Base-by-base conservation (phyloP, 2,113 vertebrate species). In the Ptyas mucosa region DNA sequence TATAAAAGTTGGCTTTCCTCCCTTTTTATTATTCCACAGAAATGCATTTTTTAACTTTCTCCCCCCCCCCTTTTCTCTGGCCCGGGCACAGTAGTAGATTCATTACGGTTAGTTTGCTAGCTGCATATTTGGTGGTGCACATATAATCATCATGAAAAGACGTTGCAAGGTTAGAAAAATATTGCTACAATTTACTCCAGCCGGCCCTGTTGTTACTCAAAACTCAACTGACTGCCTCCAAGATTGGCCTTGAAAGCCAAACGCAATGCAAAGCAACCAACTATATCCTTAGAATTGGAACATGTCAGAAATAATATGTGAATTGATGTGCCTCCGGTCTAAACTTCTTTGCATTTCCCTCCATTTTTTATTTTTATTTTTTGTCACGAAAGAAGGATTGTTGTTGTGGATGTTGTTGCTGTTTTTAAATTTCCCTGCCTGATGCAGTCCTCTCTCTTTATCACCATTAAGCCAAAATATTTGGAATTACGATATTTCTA, bases 231-330 rank as follows among this genome's bases (percentile, higher is more conserved):
- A 7, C 11, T 94, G 92, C 93, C 14, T 93, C 91, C 29, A 93
- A 89, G 61, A 90, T 51, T 95, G 88, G 39, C 91, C 88, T 94
- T 96, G 94, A 96, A 95, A 95, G 91, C 7, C 26, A 95, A 92
- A 94, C 51, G 18, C 0, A 94, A 93, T 89, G 58, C 87, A 93
- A 93, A 69, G 87, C 89, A 95, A 26, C 3, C 87, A 94, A 94
- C 87, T 94, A 94, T 92, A 93, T 90, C 49, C 93, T 88, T 55
- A 91, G 18, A 94, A 93, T 49, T 69, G 1, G 55, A 94, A 94
- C n/a, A 4, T 94, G 87, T 95, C 93, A 94, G 55, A 94, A 95
- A 21, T 93, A 96, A 91, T 91, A 94, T 2, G 20, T 94, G 90
- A 94, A 95, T 94, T 89, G 88, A 95, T 96, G 57, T n/a, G 94